phyloP scores from a whole-genome alignment of 2,797 vertebrate species.

The Gymnothorax javanicus region DNA sequence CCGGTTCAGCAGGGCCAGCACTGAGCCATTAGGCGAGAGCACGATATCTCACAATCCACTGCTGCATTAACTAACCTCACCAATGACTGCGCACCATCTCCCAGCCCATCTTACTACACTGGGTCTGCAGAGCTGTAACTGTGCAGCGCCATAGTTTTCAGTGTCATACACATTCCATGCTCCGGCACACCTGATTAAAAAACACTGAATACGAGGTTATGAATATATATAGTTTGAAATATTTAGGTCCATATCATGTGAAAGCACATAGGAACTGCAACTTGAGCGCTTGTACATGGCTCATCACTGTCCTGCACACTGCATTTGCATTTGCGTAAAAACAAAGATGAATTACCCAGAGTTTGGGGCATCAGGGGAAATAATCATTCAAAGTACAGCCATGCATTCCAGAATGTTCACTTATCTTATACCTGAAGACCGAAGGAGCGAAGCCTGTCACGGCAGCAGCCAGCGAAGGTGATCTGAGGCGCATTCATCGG shows the following conservation, averaged over 20 bases:
- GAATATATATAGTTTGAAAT: too few species aligned
- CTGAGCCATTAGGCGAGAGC: neutral
- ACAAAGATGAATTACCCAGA: conserved; percentile 39
- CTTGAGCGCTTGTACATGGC: too few species aligned
- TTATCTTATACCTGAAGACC: conserved; percentile 29
- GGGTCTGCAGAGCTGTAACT: too few species aligned
- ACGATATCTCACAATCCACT: neutral
- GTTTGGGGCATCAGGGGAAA: conserved; percentile 45
- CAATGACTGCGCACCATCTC: neutral
- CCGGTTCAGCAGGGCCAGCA: conserved; percentile 49
- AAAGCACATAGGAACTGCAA: too few species aligned
- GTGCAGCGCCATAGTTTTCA: too few species aligned
- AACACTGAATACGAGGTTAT: too few species aligned
- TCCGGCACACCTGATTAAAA: too few species aligned
- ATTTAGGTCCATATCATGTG: too few species aligned
- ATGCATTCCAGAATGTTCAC: conserved; percentile 59
- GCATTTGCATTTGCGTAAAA: conserved; percentile 31
- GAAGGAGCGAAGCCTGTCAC: conserved; percentile 23
- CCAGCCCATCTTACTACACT: conserved; percentile 49
- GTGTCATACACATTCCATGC: too few species aligned
- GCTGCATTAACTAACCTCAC: neutral
- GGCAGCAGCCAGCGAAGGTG: conserved; percentile 21
- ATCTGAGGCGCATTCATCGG: neutral
- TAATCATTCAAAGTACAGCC: conserved; percentile 63
- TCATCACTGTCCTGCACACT: neutral